Percentiles rank a stretch among this genome's conserved stretches.
Conservation (phyloP, 2,888 invertebrate species). For the Drosophila multiciliata region DNA sequence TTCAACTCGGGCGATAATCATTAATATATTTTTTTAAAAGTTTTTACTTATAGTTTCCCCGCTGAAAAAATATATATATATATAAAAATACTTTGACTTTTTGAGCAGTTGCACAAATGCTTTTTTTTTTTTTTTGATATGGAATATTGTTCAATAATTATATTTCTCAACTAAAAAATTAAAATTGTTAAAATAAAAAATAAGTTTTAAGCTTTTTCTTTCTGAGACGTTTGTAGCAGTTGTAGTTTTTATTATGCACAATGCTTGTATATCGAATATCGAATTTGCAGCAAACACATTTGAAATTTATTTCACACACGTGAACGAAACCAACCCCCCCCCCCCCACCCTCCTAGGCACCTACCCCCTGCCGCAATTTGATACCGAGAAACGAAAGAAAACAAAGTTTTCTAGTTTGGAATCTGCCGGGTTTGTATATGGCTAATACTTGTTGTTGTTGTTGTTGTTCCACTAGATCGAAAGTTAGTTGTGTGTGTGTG, state of each 20-base stretch:
- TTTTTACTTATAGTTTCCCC: not conserved
- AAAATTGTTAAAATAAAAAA: not conserved
- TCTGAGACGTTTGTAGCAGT: not conserved
- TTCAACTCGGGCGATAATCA: not conserved
- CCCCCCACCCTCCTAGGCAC: too few species aligned
- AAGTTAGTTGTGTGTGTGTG: not conserved
- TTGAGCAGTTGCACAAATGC: too few species aligned
- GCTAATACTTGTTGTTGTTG: not conserved
- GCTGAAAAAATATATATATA: not conserved
- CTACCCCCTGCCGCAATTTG: not conserved
- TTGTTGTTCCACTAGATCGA: conserved; percentile 12
- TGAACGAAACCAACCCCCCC: conserved; percentile 35
- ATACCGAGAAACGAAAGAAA: conserved; percentile 1
- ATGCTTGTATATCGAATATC: conserved; percentile 19
- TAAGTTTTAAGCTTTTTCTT: too few species aligned
- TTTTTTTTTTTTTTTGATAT: too few species aligned
- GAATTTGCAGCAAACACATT: conserved; percentile 41
- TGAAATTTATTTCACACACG: conserved; percentile 76
- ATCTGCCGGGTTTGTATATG: not conserved
- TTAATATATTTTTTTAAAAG: not conserved
- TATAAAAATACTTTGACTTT: not conserved
- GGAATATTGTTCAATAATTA: not conserved
- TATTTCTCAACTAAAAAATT: not conserved
- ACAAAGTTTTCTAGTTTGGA: conserved; percentile 42
- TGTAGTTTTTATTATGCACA: conserved; percentile 25